Percentiles rank a stretch among this genome's conserved stretches.
These are phyloP conservation scores for Parauchenoglanis ngamensis DNA, from an alignment of 2,797 vertebrate genomes.

Conservation along the genomic window DNA sequence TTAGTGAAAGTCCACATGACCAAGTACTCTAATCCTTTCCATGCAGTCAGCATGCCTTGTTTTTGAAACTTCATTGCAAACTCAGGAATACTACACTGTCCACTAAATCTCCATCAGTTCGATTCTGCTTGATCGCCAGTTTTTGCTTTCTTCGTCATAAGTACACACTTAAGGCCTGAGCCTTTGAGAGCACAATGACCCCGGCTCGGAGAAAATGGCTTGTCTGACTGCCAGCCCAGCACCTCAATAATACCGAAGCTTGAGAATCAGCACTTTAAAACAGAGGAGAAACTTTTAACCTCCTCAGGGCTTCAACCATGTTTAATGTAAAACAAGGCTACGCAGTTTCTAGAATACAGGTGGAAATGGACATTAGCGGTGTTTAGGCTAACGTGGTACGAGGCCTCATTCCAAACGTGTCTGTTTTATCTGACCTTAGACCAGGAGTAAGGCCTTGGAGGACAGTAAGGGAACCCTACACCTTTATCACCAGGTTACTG, in stretches of 20 bases:
- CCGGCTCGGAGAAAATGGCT: slow-evolving; percentile 22
- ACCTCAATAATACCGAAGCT: slow-evolving; percentile 16
- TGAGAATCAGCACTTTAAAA: slow-evolving; percentile 45
- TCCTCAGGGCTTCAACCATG: not conserved
- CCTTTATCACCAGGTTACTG: not conserved
- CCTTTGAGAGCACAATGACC: slow-evolving; percentile 1
- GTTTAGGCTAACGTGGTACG: not conserved
- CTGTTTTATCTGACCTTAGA: not conserved
- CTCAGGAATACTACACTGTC: not conserved
- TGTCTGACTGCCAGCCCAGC: not conserved
- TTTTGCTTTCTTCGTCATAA: slow-evolving; percentile 7
- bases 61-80: slow-evolving; percentile 26
- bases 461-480: not conserved
- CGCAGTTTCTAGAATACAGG: not conserved
- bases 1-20: not conserved
- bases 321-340: not conserved
- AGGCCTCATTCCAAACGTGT: not conserved
- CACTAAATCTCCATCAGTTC: slow-evolving; percentile 19
- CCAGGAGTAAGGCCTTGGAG: not conserved
- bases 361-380: not conserved
- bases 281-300: slow-evolving; percentile 15
- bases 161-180: slow-evolving; percentile 3
- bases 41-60: not conserved
- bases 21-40: not conserved
- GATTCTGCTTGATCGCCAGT: slow-evolving; percentile 3